Base-by-base conservation (phyloP, 2,797 vertebrate species). In the Microcaecilia unicolor region DNA sequence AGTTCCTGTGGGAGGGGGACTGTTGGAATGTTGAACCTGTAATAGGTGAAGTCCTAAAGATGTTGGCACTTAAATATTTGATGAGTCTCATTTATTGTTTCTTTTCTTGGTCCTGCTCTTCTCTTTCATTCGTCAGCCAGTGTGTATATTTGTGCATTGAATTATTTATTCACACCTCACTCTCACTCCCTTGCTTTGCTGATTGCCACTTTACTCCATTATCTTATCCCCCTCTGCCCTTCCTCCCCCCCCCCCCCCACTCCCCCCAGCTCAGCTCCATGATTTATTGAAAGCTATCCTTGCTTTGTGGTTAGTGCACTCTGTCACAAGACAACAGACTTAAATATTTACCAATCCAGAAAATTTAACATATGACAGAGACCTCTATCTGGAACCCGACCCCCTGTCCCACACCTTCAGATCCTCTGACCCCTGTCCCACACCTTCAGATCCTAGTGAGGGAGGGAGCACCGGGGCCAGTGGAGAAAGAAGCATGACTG, bases 71-170 rank as follows among this genome's bases (percentile, higher is more conserved):
- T 72, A 62, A 67, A 55, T 61, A 66, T 72, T 68, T 72, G 60
- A 63, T 62, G 54, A 31, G 44, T 22, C 18, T 25, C 33, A 32
- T 64, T 39, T 53, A 41, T 36, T 4, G 45, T 49, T 47, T 65
- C 64, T 22, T 52, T 45, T 60, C 55, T 57, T 24, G 28, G 34
- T 53, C 45, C 51, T 50, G 50, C 18, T n/a, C 18, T 28, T 34
- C 53, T 44, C 61, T 31, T 42, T 49, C 57, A 58, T 32, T 18
- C 10, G 53, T 48, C 43, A 43, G 48, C 49, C 56, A 35, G 48
- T 72, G 50, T 79, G 76, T 80, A 79, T 80, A 67, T 81, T 80
- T 81, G 64, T 80, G 78, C 78, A 80, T 81, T 84, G 74, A 80
- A 81, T 80, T 74, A 79, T 84, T 81, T 69, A 83, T 77, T 40